Conservation (phyloP, 23 tunicate species). For the Trididemnum nubilum region DNA sequence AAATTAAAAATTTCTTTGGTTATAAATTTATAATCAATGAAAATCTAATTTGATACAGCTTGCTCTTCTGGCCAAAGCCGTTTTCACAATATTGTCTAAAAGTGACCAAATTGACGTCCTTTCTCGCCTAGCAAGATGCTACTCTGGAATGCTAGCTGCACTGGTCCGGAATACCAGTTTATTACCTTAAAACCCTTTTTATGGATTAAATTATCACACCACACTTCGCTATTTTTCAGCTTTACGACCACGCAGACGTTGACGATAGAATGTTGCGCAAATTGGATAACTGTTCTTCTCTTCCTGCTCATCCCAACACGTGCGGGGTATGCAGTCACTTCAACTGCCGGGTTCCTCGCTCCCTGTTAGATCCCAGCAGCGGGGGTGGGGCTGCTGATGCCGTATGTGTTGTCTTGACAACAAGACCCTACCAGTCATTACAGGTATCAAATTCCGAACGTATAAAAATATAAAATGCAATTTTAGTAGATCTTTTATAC, state of each 20-base stretch:
- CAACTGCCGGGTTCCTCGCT: conserved; percentile 75
- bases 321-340: conserved; percentile 96
- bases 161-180: too few relatives aligned
- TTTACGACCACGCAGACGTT: conserved; percentile 57
- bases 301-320: conserved; percentile 87
- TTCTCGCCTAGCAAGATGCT: too few relatives aligned
- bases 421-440: conserved; percentile 50
- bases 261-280: conserved; percentile 55
- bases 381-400: conserved; percentile 82
- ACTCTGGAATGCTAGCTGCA: too few relatives aligned
- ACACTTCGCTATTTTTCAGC: conserved; percentile 31
- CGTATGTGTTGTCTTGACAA: conserved; percentile 78
- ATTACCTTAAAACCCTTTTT: too few relatives aligned
- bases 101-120: too few relatives aligned
- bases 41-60: too few relatives aligned
- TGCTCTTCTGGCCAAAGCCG: too few relatives aligned
- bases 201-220: too few relatives aligned
- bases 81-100: too few relatives aligned
- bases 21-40: too few relatives aligned
- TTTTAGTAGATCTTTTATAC: too few relatives aligned
- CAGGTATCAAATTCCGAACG: conserved; percentile 28
- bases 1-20: too few relatives aligned
- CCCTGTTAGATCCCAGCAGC: conserved; percentile 70
- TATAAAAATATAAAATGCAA: background rate
- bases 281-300: conserved; percentile 71